phyloP scores from a whole-genome alignment of 2,113 vertebrate species.

The Blennius ocellaris region DNA sequence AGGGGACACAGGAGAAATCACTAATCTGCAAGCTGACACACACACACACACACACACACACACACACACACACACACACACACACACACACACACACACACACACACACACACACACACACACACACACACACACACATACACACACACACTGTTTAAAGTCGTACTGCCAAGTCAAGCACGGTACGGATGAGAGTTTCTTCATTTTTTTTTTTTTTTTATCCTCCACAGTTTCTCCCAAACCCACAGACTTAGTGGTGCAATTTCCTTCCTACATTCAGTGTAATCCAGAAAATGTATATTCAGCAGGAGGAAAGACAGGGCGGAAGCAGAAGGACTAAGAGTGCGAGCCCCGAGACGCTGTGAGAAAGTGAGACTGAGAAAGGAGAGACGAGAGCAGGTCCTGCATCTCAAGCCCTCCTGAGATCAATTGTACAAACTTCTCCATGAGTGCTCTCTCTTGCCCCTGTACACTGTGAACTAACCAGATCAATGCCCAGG shows the following conservation, averaged over 20 bases:
- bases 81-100: conserved; percentile 16
- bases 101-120: conserved; percentile 3
- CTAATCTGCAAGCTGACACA: conserved; percentile 55
- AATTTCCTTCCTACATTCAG: conserved; percentile 37
- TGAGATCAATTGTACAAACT: conserved; percentile 84
- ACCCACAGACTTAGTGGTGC: conserved; percentile 38
- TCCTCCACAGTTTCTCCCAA: conserved; percentile 50
- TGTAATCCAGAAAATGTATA: conserved; percentile 73
- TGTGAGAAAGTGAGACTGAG: conserved; percentile 13
- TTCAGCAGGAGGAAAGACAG: conserved; percentile 59
- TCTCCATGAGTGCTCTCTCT: conserved; percentile 74
- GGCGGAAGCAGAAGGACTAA: neutral
- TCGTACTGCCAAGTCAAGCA: conserved; percentile 60
- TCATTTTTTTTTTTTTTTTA: conserved; percentile 5
- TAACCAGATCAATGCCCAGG: conserved; percentile 71
- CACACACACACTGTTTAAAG: conserved; percentile 49
- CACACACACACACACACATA: too few species aligned
- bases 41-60: too few species aligned
- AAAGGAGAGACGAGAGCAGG: conserved; percentile 34
- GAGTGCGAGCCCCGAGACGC: conserved; percentile 13
- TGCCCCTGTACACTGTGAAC: conserved; percentile 64
- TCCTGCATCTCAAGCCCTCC: conserved; percentile 70
- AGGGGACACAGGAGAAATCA: conserved; percentile 20
- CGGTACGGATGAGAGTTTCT: conserved; percentile 57
- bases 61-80: conserved; percentile 42